Evolutionary conservation across 2,113 vertebrate genomes (phyloP).

Genomic region (Trachemys scripta): DNA sequence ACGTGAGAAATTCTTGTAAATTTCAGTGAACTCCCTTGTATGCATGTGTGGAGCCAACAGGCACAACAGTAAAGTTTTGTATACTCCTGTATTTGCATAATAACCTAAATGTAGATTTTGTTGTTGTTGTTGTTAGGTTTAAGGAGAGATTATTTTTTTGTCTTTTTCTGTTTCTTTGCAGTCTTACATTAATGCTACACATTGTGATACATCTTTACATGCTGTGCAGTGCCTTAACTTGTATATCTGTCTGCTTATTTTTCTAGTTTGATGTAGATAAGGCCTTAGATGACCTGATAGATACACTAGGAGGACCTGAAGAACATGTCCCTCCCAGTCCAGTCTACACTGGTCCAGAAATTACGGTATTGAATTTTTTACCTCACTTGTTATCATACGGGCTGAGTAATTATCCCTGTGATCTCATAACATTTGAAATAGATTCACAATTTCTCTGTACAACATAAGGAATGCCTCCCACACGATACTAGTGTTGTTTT

Average conservation of each 20-base stretch:
- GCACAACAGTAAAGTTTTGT: neutral
- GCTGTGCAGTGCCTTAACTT: neutral
- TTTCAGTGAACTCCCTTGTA: neutral
- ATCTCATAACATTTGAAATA: neutral
- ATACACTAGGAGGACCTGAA: slow-evolving; percentile 75
- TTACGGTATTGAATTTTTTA: slow-evolving; percentile 67
- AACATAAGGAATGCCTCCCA: neutral
- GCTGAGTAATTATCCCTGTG: neutral
- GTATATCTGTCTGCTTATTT: neutral
- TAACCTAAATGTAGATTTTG: neutral
- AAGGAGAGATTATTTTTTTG: neutral
- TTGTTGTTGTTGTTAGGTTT: neutral
- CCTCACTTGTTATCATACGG: fast-evolving
- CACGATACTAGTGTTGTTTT: neutral
- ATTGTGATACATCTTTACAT: neutral
- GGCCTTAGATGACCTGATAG: slow-evolving; percentile 81
- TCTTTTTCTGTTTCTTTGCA: neutral
- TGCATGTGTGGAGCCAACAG: neutral
- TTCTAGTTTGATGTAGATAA: slow-evolving; percentile 75
- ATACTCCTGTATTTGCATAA: neutral
- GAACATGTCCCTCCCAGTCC: slow-evolving; percentile 61
- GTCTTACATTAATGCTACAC: neutral
- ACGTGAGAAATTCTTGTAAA: neutral
- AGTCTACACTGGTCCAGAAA: slow-evolving; percentile 74
- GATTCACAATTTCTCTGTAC: neutral